Evolutionary conservation across 2,888 invertebrate genomes (phyloP).

Genomic region (Watsonalla cultraria): DNA sequence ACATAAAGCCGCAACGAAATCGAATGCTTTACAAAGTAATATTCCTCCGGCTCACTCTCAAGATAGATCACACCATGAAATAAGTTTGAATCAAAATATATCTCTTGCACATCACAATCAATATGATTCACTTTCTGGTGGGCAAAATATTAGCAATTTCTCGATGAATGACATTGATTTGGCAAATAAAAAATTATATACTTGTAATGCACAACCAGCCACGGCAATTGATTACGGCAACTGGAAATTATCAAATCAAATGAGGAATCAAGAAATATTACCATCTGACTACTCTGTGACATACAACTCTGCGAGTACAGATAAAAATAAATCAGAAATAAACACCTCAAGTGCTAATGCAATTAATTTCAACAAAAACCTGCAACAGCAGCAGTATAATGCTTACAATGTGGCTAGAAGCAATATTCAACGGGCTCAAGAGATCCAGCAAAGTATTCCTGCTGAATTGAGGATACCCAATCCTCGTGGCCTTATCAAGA

Average conservation of each 20-base stretch:
- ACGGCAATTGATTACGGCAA: conserved; percentile 63
- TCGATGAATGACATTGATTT: conserved; percentile 67
- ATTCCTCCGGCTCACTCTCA: conserved; percentile 57
- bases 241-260: conserved; percentile 61
- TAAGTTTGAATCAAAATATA: conserved; percentile 46
- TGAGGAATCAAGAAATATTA: conserved; percentile 55
- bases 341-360: conserved; percentile 36
- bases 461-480: conserved; percentile 67
- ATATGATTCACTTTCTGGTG: conserved; percentile 48
- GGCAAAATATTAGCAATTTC: conserved; percentile 51
- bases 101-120: conserved; percentile 63
- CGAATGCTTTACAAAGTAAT: conserved; percentile 34
- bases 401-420: conserved; percentile 50
- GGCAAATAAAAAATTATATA: conserved; percentile 65
- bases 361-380: conserved; percentile 58
- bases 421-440: conserved; percentile 48
- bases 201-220: conserved; percentile 45
- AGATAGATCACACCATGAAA: conserved; percentile 43
- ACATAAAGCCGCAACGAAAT: conserved; percentile 45
- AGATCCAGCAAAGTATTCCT: conserved; percentile 53
- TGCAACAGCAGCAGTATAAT: conserved; percentile 58
- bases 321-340: conserved; percentile 53
- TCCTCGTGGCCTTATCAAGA: conserved; percentile 54
- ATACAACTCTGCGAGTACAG: conserved; percentile 45
- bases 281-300: conserved; percentile 61